Conservation (phyloP, 2,888 invertebrate species). For the Phengaris arion region DNA sequence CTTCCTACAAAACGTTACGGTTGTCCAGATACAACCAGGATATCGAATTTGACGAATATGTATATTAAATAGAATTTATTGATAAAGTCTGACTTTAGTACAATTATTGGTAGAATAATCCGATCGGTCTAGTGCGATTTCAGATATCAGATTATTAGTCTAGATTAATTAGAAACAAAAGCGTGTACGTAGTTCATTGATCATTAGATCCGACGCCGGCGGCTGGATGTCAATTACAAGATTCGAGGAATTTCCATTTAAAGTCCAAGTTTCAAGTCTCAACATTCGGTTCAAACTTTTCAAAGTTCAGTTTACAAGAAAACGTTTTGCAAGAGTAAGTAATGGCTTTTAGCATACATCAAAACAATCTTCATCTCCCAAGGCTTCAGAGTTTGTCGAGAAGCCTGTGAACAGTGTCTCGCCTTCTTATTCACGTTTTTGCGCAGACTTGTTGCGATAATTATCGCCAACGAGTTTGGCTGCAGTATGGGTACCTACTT, state of each 20-base stretch:
- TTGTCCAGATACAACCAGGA: no score
- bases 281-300: conserved; percentile 5
- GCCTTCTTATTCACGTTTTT: no score
- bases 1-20: no score
- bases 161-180: not conserved
- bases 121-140: not conserved
- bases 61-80: no score
- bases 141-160: not conserved
- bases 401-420: no score
- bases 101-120: not conserved
- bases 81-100: no score
- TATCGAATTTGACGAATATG: no score
- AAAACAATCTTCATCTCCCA: not conserved
- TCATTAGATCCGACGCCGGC: not conserved
- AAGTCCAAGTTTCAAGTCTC: not conserved
- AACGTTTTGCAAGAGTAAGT: not conserved
- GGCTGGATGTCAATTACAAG: conserved; percentile 6
- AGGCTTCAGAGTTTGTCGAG: not conserved
- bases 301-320: conserved; percentile 13
- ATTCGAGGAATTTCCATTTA: conserved; percentile 11
- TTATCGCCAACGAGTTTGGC: no score
- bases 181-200: not conserved
- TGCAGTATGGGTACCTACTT: no score
- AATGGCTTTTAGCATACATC: conserved; percentile 1
- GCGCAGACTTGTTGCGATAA: no score